Percentiles rank a stretch among this genome's conserved stretches.
Conservation (phyloP, 2,113 vertebrate species). For the Lophochroa leadbeateri region DNA sequence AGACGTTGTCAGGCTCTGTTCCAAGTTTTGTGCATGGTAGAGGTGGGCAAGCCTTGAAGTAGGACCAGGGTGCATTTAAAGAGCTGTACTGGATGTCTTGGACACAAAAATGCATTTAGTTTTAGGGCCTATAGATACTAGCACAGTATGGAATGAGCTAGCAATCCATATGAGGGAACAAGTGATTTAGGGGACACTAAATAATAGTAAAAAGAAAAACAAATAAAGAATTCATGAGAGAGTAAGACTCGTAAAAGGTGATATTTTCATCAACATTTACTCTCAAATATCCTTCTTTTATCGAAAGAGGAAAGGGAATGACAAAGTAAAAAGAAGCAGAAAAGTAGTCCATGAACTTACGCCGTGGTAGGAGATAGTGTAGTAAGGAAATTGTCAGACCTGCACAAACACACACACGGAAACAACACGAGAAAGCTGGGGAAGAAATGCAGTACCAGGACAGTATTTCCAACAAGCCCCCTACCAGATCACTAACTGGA, state of each 20-base stretch:
- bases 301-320: background rate
- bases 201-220: background rate
- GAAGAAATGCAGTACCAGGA: background rate
- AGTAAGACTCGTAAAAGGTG: background rate
- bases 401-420: background rate
- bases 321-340: background rate
- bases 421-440: accelerated
- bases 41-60: background rate
- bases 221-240: background rate
- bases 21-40: background rate
- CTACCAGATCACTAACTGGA: background rate
- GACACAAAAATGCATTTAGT: background rate
- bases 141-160: background rate
- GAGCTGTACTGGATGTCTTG: background rate
- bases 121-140: background rate
- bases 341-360: background rate
- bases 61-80: background rate
- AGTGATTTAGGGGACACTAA: background rate
- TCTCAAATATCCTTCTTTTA: background rate
- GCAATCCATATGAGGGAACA: background rate
- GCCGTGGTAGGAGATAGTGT: background rate
- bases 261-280: background rate
- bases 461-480: background rate
- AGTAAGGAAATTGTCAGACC: background rate
- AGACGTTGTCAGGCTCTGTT: background rate